Evolutionary conservation across 64 coral and sea anemone species (phyloP).

Genomic region (Pocillopora verrucosa): DNA sequence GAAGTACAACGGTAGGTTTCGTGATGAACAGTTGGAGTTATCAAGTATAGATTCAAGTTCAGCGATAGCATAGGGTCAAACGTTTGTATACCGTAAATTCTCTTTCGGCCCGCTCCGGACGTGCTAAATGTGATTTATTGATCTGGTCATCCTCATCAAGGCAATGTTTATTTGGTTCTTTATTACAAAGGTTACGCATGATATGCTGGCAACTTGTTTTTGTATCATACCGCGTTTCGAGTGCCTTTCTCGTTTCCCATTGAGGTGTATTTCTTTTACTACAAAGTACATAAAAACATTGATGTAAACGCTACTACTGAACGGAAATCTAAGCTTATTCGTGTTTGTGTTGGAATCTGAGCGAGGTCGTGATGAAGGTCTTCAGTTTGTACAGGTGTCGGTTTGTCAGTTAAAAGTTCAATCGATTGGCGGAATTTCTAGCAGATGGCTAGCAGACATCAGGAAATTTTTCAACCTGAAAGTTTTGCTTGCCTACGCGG

Average conservation of each 20-base stretch:
- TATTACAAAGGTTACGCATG: neutral
- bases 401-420: neutral
- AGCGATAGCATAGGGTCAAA: neutral
- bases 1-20: neutral
- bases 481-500: neutral
- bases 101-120: neutral
- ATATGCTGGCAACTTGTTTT: neutral
- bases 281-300: conserved; percentile 5
- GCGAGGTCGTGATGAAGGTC: neutral
- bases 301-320: neutral
- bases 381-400: neutral
- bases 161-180: conserved; percentile 22
- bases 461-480: neutral
- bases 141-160: neutral
- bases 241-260: neutral
- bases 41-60: neutral
- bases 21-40: neutral
- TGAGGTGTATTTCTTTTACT: conserved; percentile 6
- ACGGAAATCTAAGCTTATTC: neutral
- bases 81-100: conserved; percentile 30
- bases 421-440: neutral
- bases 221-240: neutral
- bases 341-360: conserved; percentile 40
- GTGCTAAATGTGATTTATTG: conserved; percentile 33
- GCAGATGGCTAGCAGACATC: conserved; percentile 25